A percentile compares a stretch with the other conserved stretches of the same genome.
Evolutionary conservation across 1,140 invertebrate species (phyloP).

Genomic region (Sogatella furcifera): DNA sequence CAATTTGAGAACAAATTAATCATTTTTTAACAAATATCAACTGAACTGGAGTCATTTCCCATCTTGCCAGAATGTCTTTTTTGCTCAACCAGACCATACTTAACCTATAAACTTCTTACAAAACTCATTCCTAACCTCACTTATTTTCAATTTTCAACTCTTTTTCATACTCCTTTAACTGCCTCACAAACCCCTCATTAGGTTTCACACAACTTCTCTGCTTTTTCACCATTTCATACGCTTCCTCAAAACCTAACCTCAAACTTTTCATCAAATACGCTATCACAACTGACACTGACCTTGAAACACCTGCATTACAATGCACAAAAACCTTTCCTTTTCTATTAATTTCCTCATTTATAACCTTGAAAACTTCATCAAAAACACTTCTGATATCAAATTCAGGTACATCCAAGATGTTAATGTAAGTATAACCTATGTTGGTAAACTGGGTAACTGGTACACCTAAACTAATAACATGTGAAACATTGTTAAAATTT

Average conservation of each 20-base stretch:
- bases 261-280: background rate
- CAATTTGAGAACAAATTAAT: too few species aligned
- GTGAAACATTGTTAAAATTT: constrained; percentile 46
- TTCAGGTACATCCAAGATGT: constrained; percentile 60
- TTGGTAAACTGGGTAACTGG: constrained; percentile 34
- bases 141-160: background rate
- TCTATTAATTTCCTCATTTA: constrained; percentile 31
- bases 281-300: constrained; percentile 39
- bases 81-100: too few species aligned
- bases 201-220: background rate
- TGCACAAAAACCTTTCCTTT: constrained; percentile 67
- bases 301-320: constrained; percentile 84
- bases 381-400: constrained; percentile 42
- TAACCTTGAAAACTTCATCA: constrained; percentile 42
- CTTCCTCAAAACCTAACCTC: background rate
- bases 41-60: too few species aligned
- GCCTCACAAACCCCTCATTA: background rate
- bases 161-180: background rate
- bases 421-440: constrained; percentile 41
- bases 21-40: too few species aligned
- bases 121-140: background rate
- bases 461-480: constrained; percentile 65
- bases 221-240: background rate
- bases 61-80: too few species aligned
- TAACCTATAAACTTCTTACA: too few species aligned